These are phyloP conservation scores for Lineus longissimus DNA, from an alignment of 1,140 invertebrate genomes.

Conservation along the genomic window DNA sequence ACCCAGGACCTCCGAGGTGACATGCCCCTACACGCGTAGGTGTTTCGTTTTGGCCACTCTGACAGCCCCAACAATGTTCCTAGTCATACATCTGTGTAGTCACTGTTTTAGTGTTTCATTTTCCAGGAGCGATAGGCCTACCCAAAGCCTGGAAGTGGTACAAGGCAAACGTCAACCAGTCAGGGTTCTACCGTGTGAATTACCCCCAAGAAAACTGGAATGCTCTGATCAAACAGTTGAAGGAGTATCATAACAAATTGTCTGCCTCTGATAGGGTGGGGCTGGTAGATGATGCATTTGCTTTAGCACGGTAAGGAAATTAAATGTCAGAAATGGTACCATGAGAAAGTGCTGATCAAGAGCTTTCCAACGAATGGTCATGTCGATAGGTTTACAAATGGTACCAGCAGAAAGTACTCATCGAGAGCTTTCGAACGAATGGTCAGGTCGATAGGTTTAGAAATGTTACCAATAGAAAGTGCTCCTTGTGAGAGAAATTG, in stretches of 20 bases:
- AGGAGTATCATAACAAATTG: constrained; percentile 66
- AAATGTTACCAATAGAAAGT: no score
- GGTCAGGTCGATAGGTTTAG: background rate
- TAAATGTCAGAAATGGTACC: no score
- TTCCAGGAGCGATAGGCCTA: constrained; percentile 3
- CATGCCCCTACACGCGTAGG: no score
- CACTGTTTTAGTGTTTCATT: no score
- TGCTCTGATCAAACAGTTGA: constrained; percentile 67
- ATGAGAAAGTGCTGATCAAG: no score
- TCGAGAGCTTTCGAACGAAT: no score
- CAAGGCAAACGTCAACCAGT: constrained; percentile 81
- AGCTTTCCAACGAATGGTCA: no score
- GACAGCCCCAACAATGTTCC: no score
- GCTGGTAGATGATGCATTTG: constrained; percentile 80
- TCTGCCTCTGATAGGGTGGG: constrained; percentile 79
- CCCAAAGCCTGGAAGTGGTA: constrained; percentile 60
- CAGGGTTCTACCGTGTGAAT: constrained; percentile 81
- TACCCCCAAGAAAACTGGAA: constrained; percentile 78
- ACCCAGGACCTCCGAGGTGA: no score
- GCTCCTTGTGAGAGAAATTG: background rate
- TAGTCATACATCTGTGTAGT: no score
- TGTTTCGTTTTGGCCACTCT: no score
- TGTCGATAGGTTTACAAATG: background rate
- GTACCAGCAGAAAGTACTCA: no score
- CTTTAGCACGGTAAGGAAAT: constrained; percentile 65